phyloP scores from a whole-genome alignment of 2,888 invertebrate genomes.

The Caenorhabditis panamensis region DNA sequence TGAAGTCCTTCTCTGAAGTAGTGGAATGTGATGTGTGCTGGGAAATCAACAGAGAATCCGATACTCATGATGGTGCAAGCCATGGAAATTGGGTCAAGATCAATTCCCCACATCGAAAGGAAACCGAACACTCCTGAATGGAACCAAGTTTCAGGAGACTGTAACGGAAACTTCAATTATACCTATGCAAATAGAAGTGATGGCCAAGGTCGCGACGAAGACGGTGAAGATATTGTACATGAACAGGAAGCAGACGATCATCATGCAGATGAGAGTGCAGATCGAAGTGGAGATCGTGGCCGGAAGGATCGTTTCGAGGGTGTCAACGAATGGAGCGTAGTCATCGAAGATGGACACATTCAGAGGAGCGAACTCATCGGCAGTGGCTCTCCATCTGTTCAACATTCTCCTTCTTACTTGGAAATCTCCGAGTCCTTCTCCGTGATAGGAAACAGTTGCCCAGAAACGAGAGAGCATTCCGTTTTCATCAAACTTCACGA shows the following conservation, averaged over 20 bases:
- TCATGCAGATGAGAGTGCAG: slow-evolving; percentile 75
- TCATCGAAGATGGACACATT: slow-evolving; percentile 77
- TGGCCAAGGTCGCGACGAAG: slow-evolving; percentile 76
- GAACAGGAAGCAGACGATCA: slow-evolving; percentile 78
- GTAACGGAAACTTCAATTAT: slow-evolving; percentile 12
- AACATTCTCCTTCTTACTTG: slow-evolving; percentile 62
- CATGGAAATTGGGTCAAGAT: slow-evolving; percentile 80
- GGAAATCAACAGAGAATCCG: slow-evolving; percentile 78
- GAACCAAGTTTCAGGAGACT: slow-evolving; percentile 13
- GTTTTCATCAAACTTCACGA: slow-evolving; percentile 72
- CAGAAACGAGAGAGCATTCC: slow-evolving; percentile 72
- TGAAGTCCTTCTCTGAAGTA: slow-evolving; percentile 76
- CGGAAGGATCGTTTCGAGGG: slow-evolving; percentile 71
- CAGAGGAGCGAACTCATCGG: slow-evolving; percentile 71
- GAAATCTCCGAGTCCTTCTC: slow-evolving; percentile 70
- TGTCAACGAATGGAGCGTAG: slow-evolving; percentile 77
- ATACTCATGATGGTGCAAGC: slow-evolving; percentile 76
- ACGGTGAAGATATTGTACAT: slow-evolving; percentile 79
- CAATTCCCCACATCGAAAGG: slow-evolving; percentile 76
- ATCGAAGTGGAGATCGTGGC: slow-evolving; percentile 71
- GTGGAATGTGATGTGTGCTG: slow-evolving; percentile 79
- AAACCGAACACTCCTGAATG: slow-evolving; percentile 75
- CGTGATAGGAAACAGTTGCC: slow-evolving; percentile 76
- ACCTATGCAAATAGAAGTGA: slow-evolving; percentile 79
- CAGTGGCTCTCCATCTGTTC: slow-evolving; percentile 73